Evolutionary conservation across 2,113 vertebrate genomes (phyloP), one percentile per base, ranked within the genome.

Genomic region (Cyanistes caeruleus): DNA sequence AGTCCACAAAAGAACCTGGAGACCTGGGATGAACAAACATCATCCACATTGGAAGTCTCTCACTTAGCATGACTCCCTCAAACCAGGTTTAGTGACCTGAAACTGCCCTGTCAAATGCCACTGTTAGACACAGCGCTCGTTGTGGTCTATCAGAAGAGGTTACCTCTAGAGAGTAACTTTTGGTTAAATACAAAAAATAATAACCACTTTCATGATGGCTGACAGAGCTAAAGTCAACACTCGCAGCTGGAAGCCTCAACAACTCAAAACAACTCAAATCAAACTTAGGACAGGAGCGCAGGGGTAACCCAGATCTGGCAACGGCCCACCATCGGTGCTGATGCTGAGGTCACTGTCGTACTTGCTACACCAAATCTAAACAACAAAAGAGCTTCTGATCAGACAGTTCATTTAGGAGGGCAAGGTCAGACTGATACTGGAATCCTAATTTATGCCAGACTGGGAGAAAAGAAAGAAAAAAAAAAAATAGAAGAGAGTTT

Each of bases 371-470:
- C 83, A 82, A 65, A 35, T 49, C 85, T 85, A 69, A 96, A 92
- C 56, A 92, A 95, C 67, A 84, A 70, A 88, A 83, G 46, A 14
- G 31, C 46, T 93, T 85, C 78, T 91, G 70, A 94, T 62, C 51
- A 80, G 49, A 87, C n/a, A 70, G 77, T 31, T 93, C 59, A 63
- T 62, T 90, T 81, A 43, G 46, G 18, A 96, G 60, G 49, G 48
- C 74, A 89, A 93, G 85, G 88, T 92, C 84, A 87, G 51, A 81
- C 46, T 85, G 28, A 93, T 84, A 41, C 90, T 11, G 25, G 58
- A 93, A 91, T 84, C 76, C 62, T 79, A 91, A 75, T 73, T 92
- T 84, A 80, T 81, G 69, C 41, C 92, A 79, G 59, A 84, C 49
- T 43, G 16, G n/a, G 15, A 53, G 56, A 16, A 33, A 51, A 60